Evolutionary conservation across 2,113 vertebrate species (phyloP), one percentile per base, ranked within the genome.

Genomic region (Scatophagus argus): DNA sequence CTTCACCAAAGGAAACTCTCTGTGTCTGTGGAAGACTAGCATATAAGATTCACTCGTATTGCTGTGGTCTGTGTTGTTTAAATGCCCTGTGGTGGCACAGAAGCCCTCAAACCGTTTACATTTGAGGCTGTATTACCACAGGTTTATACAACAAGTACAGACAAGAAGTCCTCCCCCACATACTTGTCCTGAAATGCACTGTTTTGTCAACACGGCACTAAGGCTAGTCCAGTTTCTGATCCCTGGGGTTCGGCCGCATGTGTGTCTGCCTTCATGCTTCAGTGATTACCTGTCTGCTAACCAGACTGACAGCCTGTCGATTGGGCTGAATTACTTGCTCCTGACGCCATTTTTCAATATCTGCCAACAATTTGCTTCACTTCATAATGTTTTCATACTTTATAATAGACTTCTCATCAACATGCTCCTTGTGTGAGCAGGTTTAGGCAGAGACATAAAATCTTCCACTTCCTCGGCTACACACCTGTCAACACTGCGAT

Each of bases 241-340:
- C 61, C 41, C 59, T 8, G 55, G 21, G 11, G 46, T 23, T 70
- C 3, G 19, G 23, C 58, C 32, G 64, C 11, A 31, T 59, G 49
- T 46, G 54, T 34, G 47, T 41, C 46, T 41, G 19, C 72, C 49
- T 38, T 3, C 56, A 47, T 13, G 41, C 41, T 9, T 62, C 46
- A 46, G 14, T 41, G 47, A 61, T 12, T 44, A 34, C 17, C 66
- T 62, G 56, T 59, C 59, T 16, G 66, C 21, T 16, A 47, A 36
- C 11, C 36, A 12, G 23, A 46, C 60, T 43, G 39, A 49, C 73
- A 73, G 61, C 67, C 21, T 12, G 51, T 65, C n/a, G 0, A 61
- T 38, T 54, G 55, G 32, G 51, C 66, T 65, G 59, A 82, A 79
- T 82, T 62, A 66, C 38, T 56, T 47, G 74, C 59, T 55, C 43